phyloP scores from a whole-genome alignment of 1,140 invertebrate species.

The Phymorhynchus buccinoides region DNA sequence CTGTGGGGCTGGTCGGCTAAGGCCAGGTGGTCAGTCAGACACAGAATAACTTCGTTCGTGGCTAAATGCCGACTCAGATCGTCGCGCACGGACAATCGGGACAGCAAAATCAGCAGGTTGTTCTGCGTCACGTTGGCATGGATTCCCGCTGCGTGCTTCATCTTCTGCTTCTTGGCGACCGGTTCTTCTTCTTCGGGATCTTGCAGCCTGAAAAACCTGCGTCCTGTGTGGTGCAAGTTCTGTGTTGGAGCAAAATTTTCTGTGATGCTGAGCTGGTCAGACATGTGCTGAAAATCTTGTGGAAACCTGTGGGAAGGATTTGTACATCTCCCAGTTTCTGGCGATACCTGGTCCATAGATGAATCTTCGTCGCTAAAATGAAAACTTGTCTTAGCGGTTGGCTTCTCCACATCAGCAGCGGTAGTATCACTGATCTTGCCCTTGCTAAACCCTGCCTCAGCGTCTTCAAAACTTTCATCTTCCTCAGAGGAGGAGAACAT shows the following conservation, averaged over 20 bases:
- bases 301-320: too few species aligned
- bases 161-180: not conserved
- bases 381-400: not conserved
- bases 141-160: not conserved
- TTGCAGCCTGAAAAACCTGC: not conserved
- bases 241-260: not conserved
- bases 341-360: not conserved
- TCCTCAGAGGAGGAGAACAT: slow-evolving; percentile 37
- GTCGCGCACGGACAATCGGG: slow-evolving; percentile 57
- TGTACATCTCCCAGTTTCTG: not conserved
- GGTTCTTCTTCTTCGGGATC: not conserved
- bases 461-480: slow-evolving; percentile 4
- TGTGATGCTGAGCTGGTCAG: too few species aligned
- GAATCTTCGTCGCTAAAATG: not conserved
- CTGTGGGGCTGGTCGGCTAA: slow-evolving; percentile 38
- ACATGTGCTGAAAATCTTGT: too few species aligned
- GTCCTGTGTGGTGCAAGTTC: not conserved
- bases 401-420: not conserved
- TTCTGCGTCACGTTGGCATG: slow-evolving; percentile 45
- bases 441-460: not conserved
- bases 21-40: slow-evolving; percentile 54
- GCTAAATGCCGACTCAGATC: slow-evolving; percentile 55
- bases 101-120: slow-evolving; percentile 61
- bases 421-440: not conserved
- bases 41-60: slow-evolving; percentile 35